phyloP scores from a whole-genome alignment of 1,140 invertebrate species.

The Whitmania pigra region DNA sequence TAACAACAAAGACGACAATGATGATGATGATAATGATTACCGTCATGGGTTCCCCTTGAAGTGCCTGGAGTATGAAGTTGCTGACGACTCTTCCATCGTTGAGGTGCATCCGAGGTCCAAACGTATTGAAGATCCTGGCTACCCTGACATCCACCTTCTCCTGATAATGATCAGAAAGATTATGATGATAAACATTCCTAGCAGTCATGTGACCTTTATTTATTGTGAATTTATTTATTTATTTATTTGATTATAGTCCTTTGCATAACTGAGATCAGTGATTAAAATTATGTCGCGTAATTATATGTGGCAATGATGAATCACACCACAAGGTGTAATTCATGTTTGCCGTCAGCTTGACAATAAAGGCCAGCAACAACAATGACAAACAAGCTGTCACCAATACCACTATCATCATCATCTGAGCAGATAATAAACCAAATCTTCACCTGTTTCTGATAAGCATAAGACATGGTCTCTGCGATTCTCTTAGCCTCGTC shows the following conservation, averaged over 20 bases:
- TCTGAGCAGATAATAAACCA: too few species aligned
- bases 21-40: constrained; percentile 41
- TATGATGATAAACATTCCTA: not conserved
- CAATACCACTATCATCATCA: too few species aligned
- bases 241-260: too few species aligned
- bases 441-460: constrained; percentile 65
- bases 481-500: constrained; percentile 97
- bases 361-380: too few species aligned
- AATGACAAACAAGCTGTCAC: too few species aligned
- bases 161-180: constrained; percentile 29
- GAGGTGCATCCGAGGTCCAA: constrained; percentile 98
- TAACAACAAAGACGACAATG: not conserved
- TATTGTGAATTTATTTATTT: too few species aligned
- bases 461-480: constrained; percentile 90
- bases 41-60: constrained; percentile 86
- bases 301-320: too few species aligned
- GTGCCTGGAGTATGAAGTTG: constrained; percentile 92
- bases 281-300: too few species aligned
- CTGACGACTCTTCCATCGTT: constrained; percentile 93
- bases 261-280: too few species aligned
- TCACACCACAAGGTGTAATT: too few species aligned
- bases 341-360: too few species aligned
- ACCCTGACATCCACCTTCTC: constrained; percentile 87
- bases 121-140: constrained; percentile 97
- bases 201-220: too few species aligned